These are phyloP conservation scores for Lacanobia wlatinum DNA, from an alignment of 2,888 invertebrate species.

Conservation along the genomic window DNA sequence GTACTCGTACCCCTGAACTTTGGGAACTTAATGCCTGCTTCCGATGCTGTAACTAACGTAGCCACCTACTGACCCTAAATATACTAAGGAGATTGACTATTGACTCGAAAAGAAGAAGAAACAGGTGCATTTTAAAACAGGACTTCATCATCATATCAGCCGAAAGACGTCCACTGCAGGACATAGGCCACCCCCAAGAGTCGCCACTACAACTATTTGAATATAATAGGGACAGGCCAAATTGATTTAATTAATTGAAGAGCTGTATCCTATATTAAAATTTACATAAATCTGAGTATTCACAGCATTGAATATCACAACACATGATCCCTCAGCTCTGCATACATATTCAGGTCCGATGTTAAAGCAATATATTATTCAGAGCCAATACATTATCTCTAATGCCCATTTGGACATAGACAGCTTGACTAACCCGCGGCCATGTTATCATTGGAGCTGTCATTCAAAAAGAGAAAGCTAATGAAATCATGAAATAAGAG, in stretches of 20 bases:
- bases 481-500: constrained; percentile 24
- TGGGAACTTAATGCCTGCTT: too few relatives aligned
- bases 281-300: constrained; percentile 9
- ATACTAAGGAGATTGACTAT: background rate
- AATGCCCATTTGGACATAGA: constrained; percentile 7
- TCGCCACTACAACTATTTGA: too few relatives aligned
- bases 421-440: background rate
- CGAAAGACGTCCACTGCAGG: too few relatives aligned
- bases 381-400: constrained; percentile 42
- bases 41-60: too few relatives aligned
- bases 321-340: background rate
- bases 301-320: constrained; percentile 1
- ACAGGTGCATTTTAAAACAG: background rate
- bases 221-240: background rate
- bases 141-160: background rate
- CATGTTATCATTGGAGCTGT: constrained; percentile 20
- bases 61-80: too few relatives aligned
- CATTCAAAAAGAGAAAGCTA: constrained; percentile 12
- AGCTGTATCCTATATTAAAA: background rate
- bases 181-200: too few relatives aligned
- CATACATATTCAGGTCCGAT: constrained; percentile 14
- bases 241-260: background rate
- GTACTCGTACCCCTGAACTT: background rate
- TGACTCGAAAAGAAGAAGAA: background rate
- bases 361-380: constrained; percentile 34